Conservation (phyloP, 2,797 vertebrate species). For the Leuciscus waleckii region DNA sequence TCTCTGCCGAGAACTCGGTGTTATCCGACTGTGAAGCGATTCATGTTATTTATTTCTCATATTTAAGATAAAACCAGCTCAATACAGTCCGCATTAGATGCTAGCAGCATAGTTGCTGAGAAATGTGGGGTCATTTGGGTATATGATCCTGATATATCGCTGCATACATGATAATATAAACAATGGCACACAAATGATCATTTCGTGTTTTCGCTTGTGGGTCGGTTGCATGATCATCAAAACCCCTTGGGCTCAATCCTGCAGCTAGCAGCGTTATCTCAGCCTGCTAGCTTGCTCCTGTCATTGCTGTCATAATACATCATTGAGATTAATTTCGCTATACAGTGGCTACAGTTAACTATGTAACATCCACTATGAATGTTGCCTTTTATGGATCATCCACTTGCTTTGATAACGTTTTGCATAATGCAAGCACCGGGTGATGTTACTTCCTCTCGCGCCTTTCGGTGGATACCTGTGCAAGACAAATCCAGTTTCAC, state of each 20-base stretch:
- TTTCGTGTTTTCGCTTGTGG: not conserved
- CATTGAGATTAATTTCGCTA: not conserved
- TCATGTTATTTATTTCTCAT: not conserved
- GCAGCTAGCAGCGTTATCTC: slow-evolving; percentile 2
- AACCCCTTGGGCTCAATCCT: not conserved
- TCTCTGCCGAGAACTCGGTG: not conserved
- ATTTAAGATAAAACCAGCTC: not conserved
- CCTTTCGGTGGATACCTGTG: not conserved
- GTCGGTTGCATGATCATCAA: not conserved
- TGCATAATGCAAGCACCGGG: not conserved
- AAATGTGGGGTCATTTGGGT: not conserved
- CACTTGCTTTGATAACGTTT: not conserved
- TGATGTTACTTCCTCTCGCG: not conserved
- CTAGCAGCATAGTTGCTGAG: not conserved
- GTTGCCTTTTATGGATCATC: not conserved
- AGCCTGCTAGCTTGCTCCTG: slow-evolving; percentile 60
- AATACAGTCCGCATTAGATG: not conserved
- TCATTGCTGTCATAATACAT: not conserved
- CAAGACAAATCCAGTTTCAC: not conserved
- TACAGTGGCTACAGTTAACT: not conserved
- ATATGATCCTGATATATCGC: not conserved
- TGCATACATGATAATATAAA: not conserved
- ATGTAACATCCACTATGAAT: not conserved
- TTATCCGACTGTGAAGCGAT: not conserved
- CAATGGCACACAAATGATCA: not conserved